Base-by-base conservation (phyloP, 2,113 vertebrate species). In the Prunella himalayana region DNA sequence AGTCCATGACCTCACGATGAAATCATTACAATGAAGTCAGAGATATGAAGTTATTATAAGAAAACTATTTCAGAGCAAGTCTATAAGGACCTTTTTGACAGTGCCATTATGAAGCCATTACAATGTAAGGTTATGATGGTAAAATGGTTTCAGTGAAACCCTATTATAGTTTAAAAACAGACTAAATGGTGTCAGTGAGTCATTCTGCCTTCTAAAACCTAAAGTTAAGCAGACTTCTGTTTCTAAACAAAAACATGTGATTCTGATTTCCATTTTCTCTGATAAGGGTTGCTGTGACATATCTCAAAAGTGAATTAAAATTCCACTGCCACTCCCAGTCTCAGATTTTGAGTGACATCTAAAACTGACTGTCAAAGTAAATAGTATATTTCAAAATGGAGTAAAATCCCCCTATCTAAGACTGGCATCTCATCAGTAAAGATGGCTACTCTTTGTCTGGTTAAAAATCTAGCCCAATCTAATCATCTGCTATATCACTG, bases 1-100 rank as follows among this genome's bases (percentile, higher is more conserved):
- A 86, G 88, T 92, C 92, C 88, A 44, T 91, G 94, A 94, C 92
- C 97, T 95, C 92, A 81, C 21, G 20, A 90, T 90, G 94, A 96
- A 96, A 91, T 95, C 96, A 96, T 93, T 96, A 93, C 86, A 96
- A 84, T 94, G 87, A 79, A 90, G 92, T 86, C 86, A 86, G 77
- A 94, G 57, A 92, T 92, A 78, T 23, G 82, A 96, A 96, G 88
- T 95, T 96, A 78, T 94, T 97, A 96, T 56, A 39, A 75, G 50
- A 83, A 96, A 96, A 94, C 81, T 76, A 51, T 92, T 97, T 86
- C 84, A 65, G 73, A 75, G 60, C 53, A 86, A 92, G 81, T 95
- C 86, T 88, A 14, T 85, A 92, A 96, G 75, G 71, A 90, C 50
- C 25, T 88, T 90, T 94, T 68, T 56, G 84, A 93, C 4, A 22